Percentiles rank a stretch among this genome's conserved stretches.
Conservation (phyloP, 2,113 vertebrate species). For the Scartelaos histophorus region DNA sequence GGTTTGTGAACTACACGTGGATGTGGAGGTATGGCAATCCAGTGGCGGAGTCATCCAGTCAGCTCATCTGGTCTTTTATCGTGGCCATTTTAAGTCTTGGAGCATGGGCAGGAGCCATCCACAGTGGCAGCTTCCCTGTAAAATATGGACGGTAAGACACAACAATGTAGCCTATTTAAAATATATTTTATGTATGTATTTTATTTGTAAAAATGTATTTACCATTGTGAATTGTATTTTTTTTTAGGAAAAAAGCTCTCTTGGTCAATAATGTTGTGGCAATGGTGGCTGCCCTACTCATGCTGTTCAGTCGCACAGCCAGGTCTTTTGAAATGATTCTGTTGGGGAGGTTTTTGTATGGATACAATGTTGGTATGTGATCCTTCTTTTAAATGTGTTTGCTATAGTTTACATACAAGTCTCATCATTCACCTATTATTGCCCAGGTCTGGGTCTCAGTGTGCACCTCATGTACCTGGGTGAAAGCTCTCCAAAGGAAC, state of each 20-base stretch:
- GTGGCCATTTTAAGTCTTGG: conserved; percentile 76
- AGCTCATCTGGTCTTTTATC: conserved; percentile 78
- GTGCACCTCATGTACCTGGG: conserved; percentile 76
- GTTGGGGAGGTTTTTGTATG: conserved; percentile 74
- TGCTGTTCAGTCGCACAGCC: conserved; percentile 70
- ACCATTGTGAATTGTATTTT: not conserved
- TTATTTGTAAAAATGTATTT: not conserved
- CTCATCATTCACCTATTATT: not conserved
- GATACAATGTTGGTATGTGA: conserved; percentile 76
- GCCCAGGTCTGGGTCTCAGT: conserved; percentile 72
- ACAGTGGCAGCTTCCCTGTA: conserved; percentile 74
- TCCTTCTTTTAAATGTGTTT: not conserved
- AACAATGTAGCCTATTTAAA: not conserved
- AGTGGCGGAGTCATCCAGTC: conserved; percentile 57
- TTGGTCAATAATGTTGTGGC: conserved; percentile 74
- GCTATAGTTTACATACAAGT: not conserved
- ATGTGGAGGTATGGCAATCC: conserved; percentile 61
- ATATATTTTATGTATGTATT: not conserved
- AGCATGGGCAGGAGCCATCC: conserved; percentile 68
- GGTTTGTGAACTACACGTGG: conserved; percentile 77
- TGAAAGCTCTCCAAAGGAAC: conserved; percentile 78
- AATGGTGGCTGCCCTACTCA: conserved; percentile 72
- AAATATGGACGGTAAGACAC: conserved; percentile 73
- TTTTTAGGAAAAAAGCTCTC: conserved; percentile 78
- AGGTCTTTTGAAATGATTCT: conserved; percentile 83